phyloP scores from a whole-genome alignment of 2,113 vertebrate genomes.

The Micronycteris hirsuta region DNA sequence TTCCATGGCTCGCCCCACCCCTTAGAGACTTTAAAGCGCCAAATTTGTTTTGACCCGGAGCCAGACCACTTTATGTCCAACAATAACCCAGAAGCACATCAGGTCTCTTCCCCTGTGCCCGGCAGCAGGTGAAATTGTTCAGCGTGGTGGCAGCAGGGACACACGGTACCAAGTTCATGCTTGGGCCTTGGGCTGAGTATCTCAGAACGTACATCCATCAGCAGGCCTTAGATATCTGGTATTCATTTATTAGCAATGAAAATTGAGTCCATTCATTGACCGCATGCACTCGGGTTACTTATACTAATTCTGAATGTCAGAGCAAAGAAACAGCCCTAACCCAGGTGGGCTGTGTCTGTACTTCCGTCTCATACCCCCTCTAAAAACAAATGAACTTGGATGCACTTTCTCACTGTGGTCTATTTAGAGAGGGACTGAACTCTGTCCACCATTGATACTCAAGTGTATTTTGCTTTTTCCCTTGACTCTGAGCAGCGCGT shows the following conservation, averaged over 20 bases:
- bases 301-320: background rate
- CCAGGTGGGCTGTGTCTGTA: background rate
- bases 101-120: background rate
- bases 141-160: background rate
- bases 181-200: background rate
- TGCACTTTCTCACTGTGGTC: background rate
- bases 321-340: background rate
- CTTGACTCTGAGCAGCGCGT: background rate
- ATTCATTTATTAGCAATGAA: background rate
- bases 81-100: slow-evolving; percentile 43
- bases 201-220: background rate
- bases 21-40: slow-evolving; percentile 29
- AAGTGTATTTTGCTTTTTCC: background rate
- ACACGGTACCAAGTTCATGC: background rate
- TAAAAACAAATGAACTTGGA: background rate
- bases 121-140: background rate
- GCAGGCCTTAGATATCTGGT: background rate
- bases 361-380: background rate
- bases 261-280: background rate
- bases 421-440: background rate
- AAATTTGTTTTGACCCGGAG: slow-evolving; percentile 58
- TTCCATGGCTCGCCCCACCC: background rate
- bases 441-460: background rate
- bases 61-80: slow-evolving; percentile 55
- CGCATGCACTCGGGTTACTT: background rate